Evolutionary conservation across 2,888 invertebrate species (phyloP).

Genomic region (Eubasilissa splendida): DNA sequence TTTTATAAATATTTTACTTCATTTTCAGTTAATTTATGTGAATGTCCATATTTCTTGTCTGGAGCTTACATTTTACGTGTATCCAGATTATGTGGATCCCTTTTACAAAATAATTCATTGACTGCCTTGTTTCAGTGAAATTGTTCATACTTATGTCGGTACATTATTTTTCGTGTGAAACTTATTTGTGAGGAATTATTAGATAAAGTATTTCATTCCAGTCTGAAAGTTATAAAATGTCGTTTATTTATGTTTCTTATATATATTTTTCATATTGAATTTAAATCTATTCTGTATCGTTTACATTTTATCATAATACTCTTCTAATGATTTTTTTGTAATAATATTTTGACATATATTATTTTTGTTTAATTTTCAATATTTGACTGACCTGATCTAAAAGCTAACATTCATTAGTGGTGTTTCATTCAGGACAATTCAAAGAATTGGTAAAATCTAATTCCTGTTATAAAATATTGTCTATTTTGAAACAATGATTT

Average conservation of each 20-base stretch:
- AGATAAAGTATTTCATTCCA: constrained; percentile 22
- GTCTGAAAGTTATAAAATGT: constrained; percentile 5
- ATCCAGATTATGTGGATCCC: not conserved
- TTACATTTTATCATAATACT: constrained; percentile 23
- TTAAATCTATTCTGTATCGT: constrained; percentile 26
- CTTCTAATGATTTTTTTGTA: not conserved
- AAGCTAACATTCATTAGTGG: not conserved
- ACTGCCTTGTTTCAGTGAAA: not conserved
- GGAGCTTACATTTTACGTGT: constrained; percentile 13
- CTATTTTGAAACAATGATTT: constrained; percentile 22
- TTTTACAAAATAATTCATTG: not conserved
- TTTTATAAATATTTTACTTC: constrained; percentile 21
- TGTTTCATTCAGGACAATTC: constrained; percentile 24
- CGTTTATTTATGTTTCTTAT: not conserved
- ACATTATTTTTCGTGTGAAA: not conserved
- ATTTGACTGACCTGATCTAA: constrained; percentile 16
- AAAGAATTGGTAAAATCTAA: constrained; percentile 6
- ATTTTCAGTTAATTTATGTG: constrained; percentile 2
- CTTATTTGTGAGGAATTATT: not conserved
- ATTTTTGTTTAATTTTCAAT: constrained; percentile 12
- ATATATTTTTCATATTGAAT: constrained; percentile 22
- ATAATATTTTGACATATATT: not conserved
- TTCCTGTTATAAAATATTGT: constrained; percentile 1
- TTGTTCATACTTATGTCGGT: not conserved
- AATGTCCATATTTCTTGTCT: not conserved